Evolutionary conservation across 2,797 vertebrate species (phyloP).

Genomic region (Morelia viridis): DNA sequence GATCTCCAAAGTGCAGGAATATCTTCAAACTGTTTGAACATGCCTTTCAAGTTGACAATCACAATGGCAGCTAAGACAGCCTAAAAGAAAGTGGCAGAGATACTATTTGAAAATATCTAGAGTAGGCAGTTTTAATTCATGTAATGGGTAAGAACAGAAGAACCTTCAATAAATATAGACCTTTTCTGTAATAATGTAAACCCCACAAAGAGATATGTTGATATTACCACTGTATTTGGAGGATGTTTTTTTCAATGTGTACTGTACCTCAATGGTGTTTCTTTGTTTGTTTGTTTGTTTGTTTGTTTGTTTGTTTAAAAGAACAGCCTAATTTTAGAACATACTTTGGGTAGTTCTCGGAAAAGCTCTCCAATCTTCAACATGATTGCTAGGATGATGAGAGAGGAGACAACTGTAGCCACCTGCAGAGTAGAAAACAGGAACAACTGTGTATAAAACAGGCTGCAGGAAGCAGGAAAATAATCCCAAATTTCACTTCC

Average conservation of each 20-base stretch:
- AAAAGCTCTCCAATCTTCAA: constrained; percentile 90
- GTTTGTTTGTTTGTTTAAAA: too few species aligned
- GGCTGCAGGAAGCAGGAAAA: background rate
- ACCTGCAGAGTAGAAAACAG: constrained; percentile 72
- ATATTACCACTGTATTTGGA: background rate
- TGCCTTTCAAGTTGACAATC: constrained; percentile 89
- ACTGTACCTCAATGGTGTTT: background rate
- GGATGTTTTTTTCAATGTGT: background rate
- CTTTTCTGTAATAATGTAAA: background rate
- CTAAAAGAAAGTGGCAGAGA: constrained; percentile 69
- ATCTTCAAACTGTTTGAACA: constrained; percentile 89
- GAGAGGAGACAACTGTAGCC: constrained; percentile 83
- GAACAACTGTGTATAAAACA: accelerated
- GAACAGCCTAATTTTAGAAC: background rate
- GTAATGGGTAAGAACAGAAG: background rate
- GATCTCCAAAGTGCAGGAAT: constrained; percentile 82
- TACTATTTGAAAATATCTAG: background rate
- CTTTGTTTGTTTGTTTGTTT: too few species aligned
- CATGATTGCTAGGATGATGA: constrained; percentile 88
- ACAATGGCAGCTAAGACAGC: constrained; percentile 88
- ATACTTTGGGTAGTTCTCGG: constrained; percentile 89
- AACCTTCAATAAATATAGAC: background rate
- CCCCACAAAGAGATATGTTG: background rate
- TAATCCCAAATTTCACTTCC: background rate
- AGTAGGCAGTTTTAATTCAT: background rate